phyloP scores from a whole-genome alignment of 2,113 vertebrate genomes.

The Butorides virescens region DNA sequence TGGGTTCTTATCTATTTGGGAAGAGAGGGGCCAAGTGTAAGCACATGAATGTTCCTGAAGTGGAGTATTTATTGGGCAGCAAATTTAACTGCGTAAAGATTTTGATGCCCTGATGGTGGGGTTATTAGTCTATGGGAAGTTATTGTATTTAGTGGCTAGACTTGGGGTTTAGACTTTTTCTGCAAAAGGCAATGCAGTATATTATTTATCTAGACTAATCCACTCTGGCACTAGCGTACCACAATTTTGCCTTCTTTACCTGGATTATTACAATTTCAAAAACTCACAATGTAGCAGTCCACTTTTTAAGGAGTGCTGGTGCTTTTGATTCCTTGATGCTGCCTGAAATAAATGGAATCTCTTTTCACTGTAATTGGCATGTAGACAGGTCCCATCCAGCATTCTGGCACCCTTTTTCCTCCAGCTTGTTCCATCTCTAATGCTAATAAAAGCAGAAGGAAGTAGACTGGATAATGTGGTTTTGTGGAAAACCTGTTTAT shows the following conservation, averaged over 20 bases:
- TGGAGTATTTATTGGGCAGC: background rate
- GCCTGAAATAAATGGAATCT: background rate
- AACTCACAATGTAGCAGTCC: background rate
- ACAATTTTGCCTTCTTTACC: background rate
- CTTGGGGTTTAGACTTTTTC: background rate
- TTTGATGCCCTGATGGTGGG: background rate
- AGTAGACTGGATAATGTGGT: background rate
- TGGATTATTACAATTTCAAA: background rate
- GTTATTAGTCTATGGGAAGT: background rate
- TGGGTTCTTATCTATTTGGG: background rate
- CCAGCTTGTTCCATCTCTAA: background rate
- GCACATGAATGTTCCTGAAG: background rate
- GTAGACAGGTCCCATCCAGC: background rate
- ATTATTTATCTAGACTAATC: background rate
- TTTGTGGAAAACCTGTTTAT: background rate
- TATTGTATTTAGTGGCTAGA: background rate
- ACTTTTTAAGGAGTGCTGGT: background rate
- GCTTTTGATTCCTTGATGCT: background rate
- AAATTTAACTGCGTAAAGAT: background rate
- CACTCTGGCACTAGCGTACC: background rate
- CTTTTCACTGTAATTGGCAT: background rate
- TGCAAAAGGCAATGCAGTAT: background rate
- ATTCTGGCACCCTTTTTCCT: background rate
- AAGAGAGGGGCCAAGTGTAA: background rate
- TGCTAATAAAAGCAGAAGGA: background rate